Percentiles rank a stretch among this genome's conserved stretches.
These are phyloP conservation scores for Brachionus rubens DNA, from an alignment of 1,140 invertebrate genomes.

Conservation along the genomic window DNA sequence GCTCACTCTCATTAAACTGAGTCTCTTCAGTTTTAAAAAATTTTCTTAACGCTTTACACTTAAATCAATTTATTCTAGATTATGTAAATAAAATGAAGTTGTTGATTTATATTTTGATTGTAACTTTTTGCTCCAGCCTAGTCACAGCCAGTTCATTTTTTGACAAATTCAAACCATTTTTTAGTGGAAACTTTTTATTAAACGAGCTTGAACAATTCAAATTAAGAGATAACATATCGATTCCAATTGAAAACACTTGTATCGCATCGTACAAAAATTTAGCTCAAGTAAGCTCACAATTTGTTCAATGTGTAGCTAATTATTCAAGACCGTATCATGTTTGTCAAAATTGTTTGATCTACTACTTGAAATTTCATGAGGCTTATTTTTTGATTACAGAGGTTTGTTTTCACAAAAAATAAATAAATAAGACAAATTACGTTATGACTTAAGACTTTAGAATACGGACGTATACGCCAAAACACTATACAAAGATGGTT, in stretches of 20 bases:
- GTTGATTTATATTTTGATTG: not conserved
- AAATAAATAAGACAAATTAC: not conserved
- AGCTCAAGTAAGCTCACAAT: conserved; percentile 19
- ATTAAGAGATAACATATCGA: conserved; percentile 31
- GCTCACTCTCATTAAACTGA: no score
- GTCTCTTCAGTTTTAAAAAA: conserved; percentile 39
- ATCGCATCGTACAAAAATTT: conserved; percentile 23
- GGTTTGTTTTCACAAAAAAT: not conserved
- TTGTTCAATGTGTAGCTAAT: conserved; percentile 38
- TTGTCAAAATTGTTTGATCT: conserved; percentile 29
- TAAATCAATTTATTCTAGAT: no score
- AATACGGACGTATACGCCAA: conserved; percentile 32
- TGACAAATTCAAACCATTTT: not conserved
- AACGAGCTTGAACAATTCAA: not conserved
- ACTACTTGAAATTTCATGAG: conserved; percentile 21
- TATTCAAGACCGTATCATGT: conserved; percentile 39
- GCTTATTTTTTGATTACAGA: conserved; percentile 27
- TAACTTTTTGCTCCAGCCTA: not conserved
- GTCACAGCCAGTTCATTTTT: not conserved
- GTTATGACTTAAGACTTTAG: not conserved
- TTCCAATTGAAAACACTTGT: conserved; percentile 37
- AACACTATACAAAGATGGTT: conserved; percentile 25
- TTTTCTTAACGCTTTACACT: no score
- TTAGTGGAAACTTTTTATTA: not conserved
- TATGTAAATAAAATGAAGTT: conserved; percentile 13